phyloP scores from a whole-genome alignment of 2,113 vertebrate species.

The Gymnocephalus cernua region DNA sequence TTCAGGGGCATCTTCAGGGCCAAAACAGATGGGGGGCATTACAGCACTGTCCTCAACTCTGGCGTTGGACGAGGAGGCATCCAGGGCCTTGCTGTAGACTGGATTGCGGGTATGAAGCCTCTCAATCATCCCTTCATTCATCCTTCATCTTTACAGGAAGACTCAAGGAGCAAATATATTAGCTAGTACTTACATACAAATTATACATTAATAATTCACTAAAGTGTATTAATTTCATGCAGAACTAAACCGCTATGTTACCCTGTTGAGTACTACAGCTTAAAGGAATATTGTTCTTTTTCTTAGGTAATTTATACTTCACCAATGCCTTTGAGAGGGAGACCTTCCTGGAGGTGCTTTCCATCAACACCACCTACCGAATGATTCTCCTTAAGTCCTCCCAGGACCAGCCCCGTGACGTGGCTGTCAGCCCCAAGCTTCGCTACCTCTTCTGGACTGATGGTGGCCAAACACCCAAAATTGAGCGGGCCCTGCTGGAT shows the following conservation, averaged over 20 bases:
- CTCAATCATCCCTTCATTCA: background rate
- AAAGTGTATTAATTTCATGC: background rate
- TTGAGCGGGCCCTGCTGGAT: slow-evolving; percentile 91
- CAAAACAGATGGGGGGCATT: slow-evolving; percentile 77
- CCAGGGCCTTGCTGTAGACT: slow-evolving; percentile 82
- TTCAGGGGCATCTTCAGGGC: slow-evolving; percentile 74
- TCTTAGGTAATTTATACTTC: slow-evolving; percentile 94
- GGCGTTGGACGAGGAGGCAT: slow-evolving; percentile 78
- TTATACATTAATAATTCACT: background rate
- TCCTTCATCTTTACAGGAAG: background rate
- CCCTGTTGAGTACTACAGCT: background rate
- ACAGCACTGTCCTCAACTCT: slow-evolving; percentile 59
- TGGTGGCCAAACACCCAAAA: slow-evolving; percentile 92
- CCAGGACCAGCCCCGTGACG: slow-evolving; percentile 88
- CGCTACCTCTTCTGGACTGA: slow-evolving; percentile 95
- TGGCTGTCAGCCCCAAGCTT: slow-evolving; percentile 91
- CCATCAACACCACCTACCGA: slow-evolving; percentile 90
- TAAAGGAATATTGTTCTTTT: background rate
- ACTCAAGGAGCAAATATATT: background rate
- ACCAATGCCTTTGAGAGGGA: slow-evolving; percentile 90
- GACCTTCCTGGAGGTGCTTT: slow-evolving; percentile 91
- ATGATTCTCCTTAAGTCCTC: slow-evolving; percentile 90
- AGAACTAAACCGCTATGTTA: background rate
- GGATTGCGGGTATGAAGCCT: slow-evolving; percentile 77
- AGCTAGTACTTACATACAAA: background rate